Base-by-base conservation (phyloP, 2,888 invertebrate species). In the Azorinus chamasolen region DNA sequence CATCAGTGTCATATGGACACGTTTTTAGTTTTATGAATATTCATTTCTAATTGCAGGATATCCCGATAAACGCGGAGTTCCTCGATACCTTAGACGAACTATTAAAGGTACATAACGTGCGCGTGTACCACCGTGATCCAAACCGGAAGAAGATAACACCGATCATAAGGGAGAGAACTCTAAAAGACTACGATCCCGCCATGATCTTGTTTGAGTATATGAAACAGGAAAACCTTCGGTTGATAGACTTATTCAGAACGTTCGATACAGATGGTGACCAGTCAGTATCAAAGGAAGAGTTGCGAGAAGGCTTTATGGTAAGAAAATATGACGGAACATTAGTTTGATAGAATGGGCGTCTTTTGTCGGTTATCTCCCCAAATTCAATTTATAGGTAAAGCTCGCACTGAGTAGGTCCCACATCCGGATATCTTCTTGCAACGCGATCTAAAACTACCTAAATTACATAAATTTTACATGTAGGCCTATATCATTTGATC, bases 201-300 rank as follows among this genome's bases (percentile, higher is more conserved):
- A 65, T 83, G 68, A 62, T 85, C 0, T 50, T 85, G 68, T 85
- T 85, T 64, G 85, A 85, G 58, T 83, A 83, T 41, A 85, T 85
- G 85, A 79, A 75, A 57, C 85, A 84, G 37, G 81, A 85, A 53
- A 81, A 81, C 58, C 62, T 85, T 3, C 74, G 85, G n/a, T 53
- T 85, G 1, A 76, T 85, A 22, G 85, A 85, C 32, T 53, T 85
- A 24, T 85, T 85, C 46, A 46, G 83, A 54, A 72, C 69, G 8
- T 73, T 85, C 41, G 85, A 85, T 48, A 79, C 77, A 1, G 73
- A 85, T 24, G 51, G 51, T 25, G 81, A 75, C 50, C 74, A 74
- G 39, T 24, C 68, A 4, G 75, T 85, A 5, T 71, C 83, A 3
- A 75, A 76, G 46, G 54, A 75, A 27, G 85, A 85, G 53, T 57